Evolutionary conservation across 2,888 invertebrate genomes (phyloP), one percentile per base, ranked within the genome.

Genomic region (Cheilosia urbana): DNA sequence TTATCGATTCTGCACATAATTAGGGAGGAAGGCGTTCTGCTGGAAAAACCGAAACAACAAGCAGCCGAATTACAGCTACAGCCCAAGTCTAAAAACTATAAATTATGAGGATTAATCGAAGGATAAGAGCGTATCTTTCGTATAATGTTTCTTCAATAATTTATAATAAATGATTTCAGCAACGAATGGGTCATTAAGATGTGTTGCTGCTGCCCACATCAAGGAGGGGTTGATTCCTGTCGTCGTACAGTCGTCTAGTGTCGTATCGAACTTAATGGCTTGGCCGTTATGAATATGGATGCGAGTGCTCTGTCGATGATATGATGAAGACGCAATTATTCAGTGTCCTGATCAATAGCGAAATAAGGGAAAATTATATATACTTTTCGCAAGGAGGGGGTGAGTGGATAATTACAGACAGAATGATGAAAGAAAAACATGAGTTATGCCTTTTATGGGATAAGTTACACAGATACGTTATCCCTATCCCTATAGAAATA

Each of bases 41-140:
- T 80, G 81, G 80, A 85, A 85, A 85, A 85, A 71, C 72, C 76
- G 11, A 57, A 65, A 51, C 19, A 58, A 65, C 58, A 57, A 73
- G 37, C 62, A 55, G 55, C 17, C n/a, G 27, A 63, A 65, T 62
- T 62, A 72, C 47, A 60, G 62, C 51, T 62, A 72, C 47, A 60
- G 62, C 51, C 34, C 13, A 57, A 73, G 80, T 65, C 37, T 37
- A 80, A 68, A 72, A 85, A 80, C 85, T 81, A 85, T 85, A 85
- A 85, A 85, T 85, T 85, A 85, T 81, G 71, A 68, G 85, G 85
- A 85, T 85, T 81, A 85, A 85, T 85, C 85, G 80, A 85, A 85
- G 72, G 80, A 85, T 85, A 85, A 85, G 85, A 85, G 76, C 42
- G 57, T 72, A 68, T 77, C 78, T 72, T 40, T 62, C 17, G 47